Evolutionary conservation across 2,888 invertebrate genomes (phyloP).

Genomic region (Lasioglossum villosulum): DNA sequence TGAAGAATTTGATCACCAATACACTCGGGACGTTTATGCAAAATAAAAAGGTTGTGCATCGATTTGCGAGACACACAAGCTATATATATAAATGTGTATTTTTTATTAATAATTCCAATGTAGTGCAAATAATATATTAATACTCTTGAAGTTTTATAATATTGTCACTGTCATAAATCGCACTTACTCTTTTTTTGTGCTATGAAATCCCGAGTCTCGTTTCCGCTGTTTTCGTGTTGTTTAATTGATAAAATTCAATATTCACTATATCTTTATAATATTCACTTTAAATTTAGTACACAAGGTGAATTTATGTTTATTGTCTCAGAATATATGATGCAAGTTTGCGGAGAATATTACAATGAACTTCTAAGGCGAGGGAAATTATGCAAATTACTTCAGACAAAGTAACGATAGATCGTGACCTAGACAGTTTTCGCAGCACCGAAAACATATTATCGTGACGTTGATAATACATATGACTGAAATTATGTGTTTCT

Average conservation of each 20-base stretch:
- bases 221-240: background rate
- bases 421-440: background rate
- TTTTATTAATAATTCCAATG: too few relatives aligned
- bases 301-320: background rate
- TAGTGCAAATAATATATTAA: too few relatives aligned
- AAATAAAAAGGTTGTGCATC: too few relatives aligned
- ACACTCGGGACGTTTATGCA: too few relatives aligned
- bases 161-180: too few relatives aligned
- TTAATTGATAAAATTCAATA: background rate
- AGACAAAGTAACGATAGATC: background rate
- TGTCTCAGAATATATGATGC: background rate
- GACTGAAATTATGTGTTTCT: background rate
- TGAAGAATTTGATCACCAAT: background rate
- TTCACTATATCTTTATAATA: background rate
- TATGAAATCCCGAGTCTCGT: background rate
- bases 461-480: background rate
- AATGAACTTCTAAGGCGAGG: background rate
- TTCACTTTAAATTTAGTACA: background rate
- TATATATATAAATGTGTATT: too few relatives aligned
- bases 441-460: background rate
- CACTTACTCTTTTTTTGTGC: too few relatives aligned
- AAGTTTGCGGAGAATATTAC: conserved; percentile 7
- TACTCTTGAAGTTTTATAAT: too few relatives aligned
- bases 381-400: conserved; percentile 10
- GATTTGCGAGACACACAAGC: too few relatives aligned